Evolutionary conservation across 2,888 invertebrate species (phyloP), one percentile per base, ranked within the genome.

Genomic region (Marasmarcha lunaedactyla): DNA sequence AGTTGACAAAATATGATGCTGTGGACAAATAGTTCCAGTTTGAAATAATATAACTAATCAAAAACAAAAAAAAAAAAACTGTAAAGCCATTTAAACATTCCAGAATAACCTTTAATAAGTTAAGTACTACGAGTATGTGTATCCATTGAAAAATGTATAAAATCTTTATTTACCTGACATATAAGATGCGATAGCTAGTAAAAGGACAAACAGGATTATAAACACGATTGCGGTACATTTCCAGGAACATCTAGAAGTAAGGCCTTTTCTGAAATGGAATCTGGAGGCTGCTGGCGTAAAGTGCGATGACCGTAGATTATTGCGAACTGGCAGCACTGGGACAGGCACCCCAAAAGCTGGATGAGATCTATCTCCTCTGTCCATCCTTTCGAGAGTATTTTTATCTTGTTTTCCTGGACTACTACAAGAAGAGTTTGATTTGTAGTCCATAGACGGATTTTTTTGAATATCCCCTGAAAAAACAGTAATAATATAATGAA

Each of bases 151-250:
- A 51, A 10, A 10, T n/a, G 4, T 7, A 15, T n/a, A n/a, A n/a
- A n/a, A n/a, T n/a, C n/a, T n/a, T 37, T 12, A 41, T 59, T 62
- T 81, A 95, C 95, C 94, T 85, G 93, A 91, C 84, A 96, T 90
- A 83, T 94, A 94, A 53, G 92, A 90, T 52, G 95, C 87, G 51
- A 93, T 90, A 51, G 94, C 91, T 61, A 91, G 88, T 55, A 96
- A 87, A 59, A 93, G 87, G 56, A 93, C 89, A 55, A 93, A 90
- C 56, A 95, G 87, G 73, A 93, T 88, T 65, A 95, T 91, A 68
- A 94, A 91, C 52, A 92, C 89, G 66, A 97, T 92, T 48, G 95
- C 94, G 53, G 94, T 90, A 78, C 95, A 94, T 74, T 93, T 93
- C 94, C 96, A 96, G 48, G 94, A 93, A 81, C 97, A 97, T 59